Percentiles rank a stretch among this genome's conserved stretches.
Evolutionary conservation across 2,888 invertebrate species (phyloP).

Genomic region (Melanotus villosus): DNA sequence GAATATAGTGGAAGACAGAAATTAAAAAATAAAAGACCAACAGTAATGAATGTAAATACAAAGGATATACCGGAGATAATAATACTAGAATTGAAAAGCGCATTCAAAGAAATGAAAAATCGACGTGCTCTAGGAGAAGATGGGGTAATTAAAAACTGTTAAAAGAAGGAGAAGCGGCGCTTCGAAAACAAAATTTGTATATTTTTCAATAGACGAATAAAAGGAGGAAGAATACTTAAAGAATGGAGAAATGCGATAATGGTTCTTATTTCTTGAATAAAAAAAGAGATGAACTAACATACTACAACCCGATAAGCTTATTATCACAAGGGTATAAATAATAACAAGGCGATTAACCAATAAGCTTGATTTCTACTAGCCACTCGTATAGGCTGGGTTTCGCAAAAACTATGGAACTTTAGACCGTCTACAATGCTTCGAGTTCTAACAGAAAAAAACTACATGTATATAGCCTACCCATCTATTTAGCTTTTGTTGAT

Average conservation of each 20-base stretch:
- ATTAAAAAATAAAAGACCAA: slow-evolving; percentile 5
- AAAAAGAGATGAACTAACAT: too few species aligned
- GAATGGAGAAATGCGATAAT: not conserved
- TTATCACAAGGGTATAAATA: too few species aligned
- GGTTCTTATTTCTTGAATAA: not conserved
- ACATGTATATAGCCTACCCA: too few species aligned
- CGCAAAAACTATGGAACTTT: too few species aligned
- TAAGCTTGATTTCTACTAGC: too few species aligned
- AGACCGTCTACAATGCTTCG: too few species aligned
- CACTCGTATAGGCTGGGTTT: too few species aligned
- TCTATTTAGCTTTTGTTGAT: too few species aligned
- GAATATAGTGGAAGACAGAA: not conserved
- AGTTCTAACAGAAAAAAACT: too few species aligned
- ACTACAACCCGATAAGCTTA: too few species aligned
- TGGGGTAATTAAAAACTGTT: too few species aligned
- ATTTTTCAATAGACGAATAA: not conserved
- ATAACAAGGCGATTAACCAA: too few species aligned
- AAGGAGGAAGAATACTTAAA: not conserved
- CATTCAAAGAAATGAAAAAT: slow-evolving; percentile 6
- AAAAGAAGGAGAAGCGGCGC: not conserved
- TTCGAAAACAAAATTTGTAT: not conserved
- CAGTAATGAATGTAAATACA: slow-evolving; percentile 7
- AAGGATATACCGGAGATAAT: slow-evolving; percentile 11
- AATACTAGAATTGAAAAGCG: slow-evolving; percentile 3
- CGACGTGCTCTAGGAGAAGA: not conserved